phyloP scores from a whole-genome alignment of 2,113 vertebrate species.

The Aspidoscelis tigris region DNA sequence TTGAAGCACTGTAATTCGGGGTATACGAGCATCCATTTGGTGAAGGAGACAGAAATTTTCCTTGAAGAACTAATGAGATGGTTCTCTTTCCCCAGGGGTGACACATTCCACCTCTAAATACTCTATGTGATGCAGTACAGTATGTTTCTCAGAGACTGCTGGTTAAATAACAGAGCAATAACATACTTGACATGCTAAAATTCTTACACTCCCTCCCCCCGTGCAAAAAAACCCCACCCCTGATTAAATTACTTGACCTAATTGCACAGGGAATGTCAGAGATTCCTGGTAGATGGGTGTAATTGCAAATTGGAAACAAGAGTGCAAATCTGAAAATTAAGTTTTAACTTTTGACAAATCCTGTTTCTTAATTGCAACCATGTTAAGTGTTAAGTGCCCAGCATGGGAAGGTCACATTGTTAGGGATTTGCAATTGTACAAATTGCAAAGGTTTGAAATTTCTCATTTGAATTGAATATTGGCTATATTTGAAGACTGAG shows the following conservation, averaged over 20 bases:
- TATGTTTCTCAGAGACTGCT: neutral
- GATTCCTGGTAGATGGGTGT: neutral
- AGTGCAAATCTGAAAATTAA: neutral
- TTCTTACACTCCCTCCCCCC: neutral
- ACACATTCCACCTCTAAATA: neutral
- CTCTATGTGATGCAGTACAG: neutral
- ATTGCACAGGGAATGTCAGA: neutral
- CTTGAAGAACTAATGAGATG: neutral
- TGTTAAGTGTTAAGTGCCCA: too few relatives aligned
- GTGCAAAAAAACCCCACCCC: neutral
- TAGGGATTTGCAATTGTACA: too few relatives aligned
- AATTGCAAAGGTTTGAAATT: too few relatives aligned
- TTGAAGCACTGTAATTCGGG: neutral
- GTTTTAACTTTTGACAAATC: neutral
- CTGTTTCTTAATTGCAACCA: too few relatives aligned
- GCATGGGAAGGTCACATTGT: neutral
- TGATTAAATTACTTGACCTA: neutral
- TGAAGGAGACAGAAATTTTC: neutral
- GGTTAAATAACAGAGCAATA: neutral
- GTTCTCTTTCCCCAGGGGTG: neutral
- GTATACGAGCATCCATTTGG: neutral
- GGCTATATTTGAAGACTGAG: too few relatives aligned
- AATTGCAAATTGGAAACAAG: neutral
- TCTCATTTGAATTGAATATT: too few relatives aligned
- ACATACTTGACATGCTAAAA: constrained; percentile 1